A percentile compares a stretch with the other conserved stretches of the same genome.
Conservation (phyloP, 2,113 vertebrate species). For the Poecile atricapillus region DNA sequence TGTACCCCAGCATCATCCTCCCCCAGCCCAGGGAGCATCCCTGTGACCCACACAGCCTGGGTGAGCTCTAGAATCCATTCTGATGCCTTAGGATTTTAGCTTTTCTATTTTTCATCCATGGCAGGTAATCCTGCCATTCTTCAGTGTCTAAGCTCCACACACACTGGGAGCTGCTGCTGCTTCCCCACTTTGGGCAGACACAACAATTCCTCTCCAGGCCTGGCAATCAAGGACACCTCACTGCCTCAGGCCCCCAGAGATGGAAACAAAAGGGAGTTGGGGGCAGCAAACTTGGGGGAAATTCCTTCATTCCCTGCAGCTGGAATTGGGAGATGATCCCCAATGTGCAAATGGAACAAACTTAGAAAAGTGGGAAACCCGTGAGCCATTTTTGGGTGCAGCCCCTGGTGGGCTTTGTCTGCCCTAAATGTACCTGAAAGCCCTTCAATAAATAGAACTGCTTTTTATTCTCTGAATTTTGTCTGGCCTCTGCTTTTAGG, state of each 20-base stretch:
- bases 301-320: not conserved
- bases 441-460: not conserved
- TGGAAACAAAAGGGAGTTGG: not conserved
- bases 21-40: not conserved
- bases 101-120: rapidly evolving
- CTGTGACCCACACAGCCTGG: not conserved
- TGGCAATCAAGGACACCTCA: not conserved
- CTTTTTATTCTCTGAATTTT: not conserved
- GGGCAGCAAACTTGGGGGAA: not conserved
- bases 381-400: not conserved
- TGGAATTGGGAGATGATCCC: not conserved
- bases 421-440: not conserved
- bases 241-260: not conserved
- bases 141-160: not conserved
- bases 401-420: not conserved
- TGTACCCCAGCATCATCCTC: rapidly evolving
- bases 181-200: not conserved
- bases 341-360: not conserved
- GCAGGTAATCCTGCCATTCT: not conserved
- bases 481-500: not conserved
- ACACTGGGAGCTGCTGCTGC: not conserved
- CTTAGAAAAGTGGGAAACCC: not conserved
- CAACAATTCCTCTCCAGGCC: not conserved
- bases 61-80: constrained; percentile 25
- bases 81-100: not conserved